Evolutionary conservation across 2,888 invertebrate species (phyloP), one percentile per base, ranked within the genome.

Genomic region (Nipponacmea schrenckii): DNA sequence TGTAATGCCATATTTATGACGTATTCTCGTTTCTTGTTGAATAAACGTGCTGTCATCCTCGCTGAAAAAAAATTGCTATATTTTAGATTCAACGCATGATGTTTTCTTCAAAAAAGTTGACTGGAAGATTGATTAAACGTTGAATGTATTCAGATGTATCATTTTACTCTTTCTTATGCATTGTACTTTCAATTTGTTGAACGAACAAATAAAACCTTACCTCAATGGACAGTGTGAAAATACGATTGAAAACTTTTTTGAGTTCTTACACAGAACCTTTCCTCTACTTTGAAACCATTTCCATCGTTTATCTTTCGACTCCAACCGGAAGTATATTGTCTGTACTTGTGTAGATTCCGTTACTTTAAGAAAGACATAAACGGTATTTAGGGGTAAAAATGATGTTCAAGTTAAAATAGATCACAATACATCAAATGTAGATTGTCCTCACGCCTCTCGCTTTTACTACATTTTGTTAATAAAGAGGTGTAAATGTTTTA

Each of bases 221-320:
- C 84, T 80, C 66, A 85, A 76, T 5, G 86, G 85, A 71, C 82
- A 85, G 72, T 86, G 86, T 15, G 86, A 83, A 70, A 85, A 85
- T 12, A 85, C 82, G 12, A 86, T 81, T 64, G 86, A 85, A 70
- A 83, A 83, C 66, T 84, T 84, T 78, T 85, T 86, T 26, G 83
- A 80, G 72, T 84, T 84, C 74, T 83, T 85, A 71, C 79, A 78
- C 71, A 85, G 80, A 20, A 85, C 82, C 66, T 85, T 85, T 14
- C 86, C 83, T 31, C 82, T 74, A 14, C 80, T 83, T 70, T 84
- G 83, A 0, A 85, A 70, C 86, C 86, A 86, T 8, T 80, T 67
- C 83, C 84, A 84, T 26, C 64, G 67, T 3, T 80, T 81, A 44
- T 79, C 75, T 67, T 80, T 82, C 10, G 73, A 71, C 68, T 82